A percentile compares a stretch with the other conserved stretches of the same genome.
phyloP scores from a whole-genome alignment of 2,113 vertebrate species.

The Paedocypris sp. region DNA sequence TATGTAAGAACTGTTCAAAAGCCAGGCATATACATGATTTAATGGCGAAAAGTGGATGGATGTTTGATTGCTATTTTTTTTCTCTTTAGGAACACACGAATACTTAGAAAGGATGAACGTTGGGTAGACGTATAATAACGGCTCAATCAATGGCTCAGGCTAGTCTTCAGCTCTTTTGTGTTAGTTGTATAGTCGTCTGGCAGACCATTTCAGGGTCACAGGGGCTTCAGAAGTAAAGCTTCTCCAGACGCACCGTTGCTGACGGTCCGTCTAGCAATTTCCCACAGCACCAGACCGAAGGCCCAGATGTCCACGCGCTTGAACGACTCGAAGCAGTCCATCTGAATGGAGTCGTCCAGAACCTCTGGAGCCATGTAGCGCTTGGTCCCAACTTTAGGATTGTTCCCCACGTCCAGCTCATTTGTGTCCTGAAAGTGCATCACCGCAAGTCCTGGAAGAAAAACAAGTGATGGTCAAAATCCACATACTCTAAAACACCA shows the following conservation, averaged over 20 bases:
- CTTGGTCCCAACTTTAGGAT: slow-evolving; percentile 94
- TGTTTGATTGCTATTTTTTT: too few species aligned
- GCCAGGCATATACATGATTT: too few species aligned
- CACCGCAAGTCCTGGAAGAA: slow-evolving; percentile 76
- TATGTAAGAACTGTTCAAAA: too few species aligned
- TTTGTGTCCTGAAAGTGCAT: slow-evolving; percentile 98
- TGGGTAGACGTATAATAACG: too few species aligned
- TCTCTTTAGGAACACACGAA: too few species aligned
- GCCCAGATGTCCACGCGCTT: slow-evolving; percentile 97
- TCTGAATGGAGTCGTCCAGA: slow-evolving; percentile 90
- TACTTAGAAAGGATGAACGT: too few species aligned
- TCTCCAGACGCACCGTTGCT: slow-evolving; percentile 73
- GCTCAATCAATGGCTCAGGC: too few species aligned
- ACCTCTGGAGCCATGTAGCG: slow-evolving; percentile 98
- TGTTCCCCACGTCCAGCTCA: slow-evolving; percentile 91
- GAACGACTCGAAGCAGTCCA: slow-evolving; percentile 93
- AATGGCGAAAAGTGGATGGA: too few species aligned
- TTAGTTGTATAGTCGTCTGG: too few species aligned
- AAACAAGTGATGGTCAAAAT: not conserved
- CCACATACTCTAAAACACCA: not conserved
- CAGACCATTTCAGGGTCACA: not conserved
- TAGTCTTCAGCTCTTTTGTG: too few species aligned
- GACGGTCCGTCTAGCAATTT: slow-evolving; percentile 86
- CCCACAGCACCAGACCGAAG: slow-evolving; percentile 95
- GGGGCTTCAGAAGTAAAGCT: not conserved